Conservation (phyloP, 1,140 invertebrate species). For the Melanaphis sacchari region DNA sequence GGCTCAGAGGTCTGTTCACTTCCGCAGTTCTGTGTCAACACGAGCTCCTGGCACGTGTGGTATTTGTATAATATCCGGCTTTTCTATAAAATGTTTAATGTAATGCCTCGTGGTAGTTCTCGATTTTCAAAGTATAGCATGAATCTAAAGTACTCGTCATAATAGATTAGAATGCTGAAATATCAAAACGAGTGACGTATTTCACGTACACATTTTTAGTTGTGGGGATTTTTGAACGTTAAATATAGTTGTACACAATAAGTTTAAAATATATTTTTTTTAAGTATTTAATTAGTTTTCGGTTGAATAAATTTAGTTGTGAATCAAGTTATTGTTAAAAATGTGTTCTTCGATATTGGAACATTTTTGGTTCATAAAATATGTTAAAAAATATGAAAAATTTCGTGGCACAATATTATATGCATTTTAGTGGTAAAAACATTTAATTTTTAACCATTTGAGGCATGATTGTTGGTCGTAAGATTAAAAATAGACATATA, state of each 20-base stretch:
- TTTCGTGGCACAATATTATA: neutral
- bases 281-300: neutral
- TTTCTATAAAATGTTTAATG: neutral
- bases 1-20: neutral
- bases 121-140: neutral
- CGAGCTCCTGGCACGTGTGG: neutral
- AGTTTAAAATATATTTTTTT: neutral
- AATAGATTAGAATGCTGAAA: neutral
- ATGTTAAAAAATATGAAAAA: neutral
- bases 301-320: neutral
- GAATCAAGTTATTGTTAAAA: neutral
- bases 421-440: neutral
- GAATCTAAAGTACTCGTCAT: neutral
- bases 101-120: neutral
- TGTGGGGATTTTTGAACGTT: neutral
- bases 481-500: neutral
- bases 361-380: neutral
- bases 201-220: neutral
- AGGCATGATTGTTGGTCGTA: neutral
- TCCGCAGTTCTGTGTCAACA: neutral
- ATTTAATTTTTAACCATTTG: neutral
- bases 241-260: too few species aligned
- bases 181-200: neutral
- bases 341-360: neutral
- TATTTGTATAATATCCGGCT: neutral